Evolutionary conservation across 2,888 invertebrate genomes (phyloP), one percentile per base, ranked within the genome.

Genomic region (Drymonia ruficornis): DNA sequence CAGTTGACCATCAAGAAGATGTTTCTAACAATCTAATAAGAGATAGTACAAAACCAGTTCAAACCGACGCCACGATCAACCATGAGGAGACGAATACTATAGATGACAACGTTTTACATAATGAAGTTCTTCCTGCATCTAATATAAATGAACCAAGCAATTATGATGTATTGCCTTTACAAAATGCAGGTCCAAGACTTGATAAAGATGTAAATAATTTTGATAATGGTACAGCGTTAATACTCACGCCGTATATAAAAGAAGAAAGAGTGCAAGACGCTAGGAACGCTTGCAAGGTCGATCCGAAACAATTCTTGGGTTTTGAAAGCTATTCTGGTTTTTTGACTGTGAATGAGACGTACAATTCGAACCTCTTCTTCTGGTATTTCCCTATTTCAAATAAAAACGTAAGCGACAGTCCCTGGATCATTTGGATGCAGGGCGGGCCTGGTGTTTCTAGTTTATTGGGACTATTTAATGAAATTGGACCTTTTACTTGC

Each of bases 351-450:
- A n/a, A n/a, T n/a, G n/a, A n/a, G n/a, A n/a, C n/a, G n/a, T n/a
- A n/a, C n/a, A n/a, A n/a, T n/a, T n/a, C n/a, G n/a, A n/a, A n/a
- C n/a, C n/a, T n/a, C n/a, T n/a, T n/a, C n/a, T n/a, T n/a, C n/a
- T n/a, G n/a, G n/a, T n/a, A n/a, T n/a, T n/a, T n/a, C n/a, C n/a
- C n/a, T n/a, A n/a, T n/a, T n/a, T n/a, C n/a, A n/a, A n/a, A n/a
- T n/a, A 88, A 91, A 70, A 86, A 88, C 0, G 78, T 84, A 18
- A 80, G 78, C 31, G 80, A 84, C 31, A 87, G 80, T 18, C 98
- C 98, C 0, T 91, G 97, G 74, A 93, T 97, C 12, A 94, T 98
- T 59, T 98, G 98, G 98, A 88, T 98, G n/a, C 96, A 98, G 93
- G 98, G 98, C 9, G 98, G 98, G 0, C 98, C 98, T 0, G 98